phyloP scores from a whole-genome alignment of 2,888 invertebrate genomes.

The Seladonia tumulorum region DNA sequence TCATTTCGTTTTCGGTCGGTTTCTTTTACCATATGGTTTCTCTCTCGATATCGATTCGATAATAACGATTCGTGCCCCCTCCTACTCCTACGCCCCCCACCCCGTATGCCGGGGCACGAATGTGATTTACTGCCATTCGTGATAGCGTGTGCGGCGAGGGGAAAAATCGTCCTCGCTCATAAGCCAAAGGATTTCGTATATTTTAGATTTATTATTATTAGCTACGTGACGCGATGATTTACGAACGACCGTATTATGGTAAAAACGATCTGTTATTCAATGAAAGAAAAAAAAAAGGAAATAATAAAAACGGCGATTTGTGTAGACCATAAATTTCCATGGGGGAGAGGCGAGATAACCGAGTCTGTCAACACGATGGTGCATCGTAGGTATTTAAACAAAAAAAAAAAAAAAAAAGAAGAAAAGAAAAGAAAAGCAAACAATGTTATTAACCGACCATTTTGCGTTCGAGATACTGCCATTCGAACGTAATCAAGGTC shows the following conservation, averaged over 20 bases:
- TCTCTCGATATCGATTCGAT: constrained; percentile 23
- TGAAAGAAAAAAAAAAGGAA: not conserved
- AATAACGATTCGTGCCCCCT: constrained; percentile 33
- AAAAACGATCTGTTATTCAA: not conserved
- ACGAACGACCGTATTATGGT: not conserved
- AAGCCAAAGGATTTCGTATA: not conserved
- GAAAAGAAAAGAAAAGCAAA: not conserved
- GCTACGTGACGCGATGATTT: not conserved
- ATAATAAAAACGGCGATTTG: too few relatives aligned
- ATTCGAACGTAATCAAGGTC: constrained; percentile 56
- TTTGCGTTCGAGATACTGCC: constrained; percentile 66
- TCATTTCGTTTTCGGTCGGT: constrained; percentile 16
- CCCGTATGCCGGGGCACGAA: constrained; percentile 10
- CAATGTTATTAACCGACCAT: constrained; percentile 33
- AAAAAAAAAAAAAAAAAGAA: not conserved
- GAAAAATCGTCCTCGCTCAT: not conserved
- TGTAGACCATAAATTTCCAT: not conserved
- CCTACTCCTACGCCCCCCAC: not conserved
- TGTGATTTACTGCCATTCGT: constrained; percentile 67
- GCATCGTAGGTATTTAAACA: constrained; percentile 22
- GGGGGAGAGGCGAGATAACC: not conserved
- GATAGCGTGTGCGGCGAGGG: constrained; percentile 42
- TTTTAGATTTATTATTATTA: constrained; percentile 15
- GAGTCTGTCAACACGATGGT: not conserved
- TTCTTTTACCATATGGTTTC: constrained; percentile 39